Evolutionary conservation across 1,140 invertebrate genomes (phyloP), one percentile per base, ranked within the genome.

Genomic region (Euura saliciscinereae): DNA sequence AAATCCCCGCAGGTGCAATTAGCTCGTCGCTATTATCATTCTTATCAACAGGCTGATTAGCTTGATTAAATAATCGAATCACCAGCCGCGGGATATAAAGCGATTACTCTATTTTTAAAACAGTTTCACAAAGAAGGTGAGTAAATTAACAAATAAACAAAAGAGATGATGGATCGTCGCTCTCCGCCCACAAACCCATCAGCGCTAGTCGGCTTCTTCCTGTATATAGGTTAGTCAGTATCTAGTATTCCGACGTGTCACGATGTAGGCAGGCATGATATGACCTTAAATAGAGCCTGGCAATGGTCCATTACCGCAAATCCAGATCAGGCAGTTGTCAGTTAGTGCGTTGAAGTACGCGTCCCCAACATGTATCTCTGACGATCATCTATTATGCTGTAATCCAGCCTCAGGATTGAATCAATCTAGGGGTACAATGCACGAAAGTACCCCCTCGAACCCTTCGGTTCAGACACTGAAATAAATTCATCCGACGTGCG

Each of bases 221-320:
- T 78, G 79, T 73, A 80, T 71, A 28, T 28, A 76, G 2, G 51
- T 59, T 59, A 11, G 51, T 59, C 74, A 80, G 77, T 76, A 74
- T 28, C 28, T 28, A 28, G 76, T 74, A 78, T 59, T 59, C 13
- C 51, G 13, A n/a, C 13, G 77, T 76, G 79, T 68, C 72, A 80
- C 69, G 74, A 28, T 75, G 70, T 77, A 71, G 73, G 77, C 72
- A 75, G 73, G 74, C 75, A 74, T 71, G 68, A 44, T 75, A 75
- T 82, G 80, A 82, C 79, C 79, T 82, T 82, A 81, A 80, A 81
- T 80, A 75, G 75, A 68, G 45, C 59, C 51, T 59, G 51, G 51
- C 13, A 59, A 8, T 59, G 13, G 51, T n/a, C 51, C 13, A 59
- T 59, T 59, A 59, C 28, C 28, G 28, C 28, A 28, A 59, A 59